Evolutionary conservation across 2,113 vertebrate genomes (phyloP).

Genomic region (Trochalopteron elliotii): DNA sequence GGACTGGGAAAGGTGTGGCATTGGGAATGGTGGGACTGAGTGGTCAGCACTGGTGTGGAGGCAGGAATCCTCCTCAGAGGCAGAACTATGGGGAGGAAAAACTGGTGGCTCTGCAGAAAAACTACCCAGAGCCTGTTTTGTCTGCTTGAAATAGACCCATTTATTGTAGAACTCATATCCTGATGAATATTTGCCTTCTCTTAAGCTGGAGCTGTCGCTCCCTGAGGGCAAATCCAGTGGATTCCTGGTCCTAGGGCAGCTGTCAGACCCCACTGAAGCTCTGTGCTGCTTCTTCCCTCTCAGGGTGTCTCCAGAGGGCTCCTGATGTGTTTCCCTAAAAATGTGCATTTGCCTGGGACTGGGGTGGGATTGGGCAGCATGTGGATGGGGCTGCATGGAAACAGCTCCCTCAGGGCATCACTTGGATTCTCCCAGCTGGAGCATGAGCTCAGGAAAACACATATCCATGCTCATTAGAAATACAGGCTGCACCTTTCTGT

Average conservation of each 20-base stretch:
- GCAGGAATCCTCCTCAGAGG: slow-evolving; percentile 16
- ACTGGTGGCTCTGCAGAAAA: neutral
- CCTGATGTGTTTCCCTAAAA: rapidly evolving
- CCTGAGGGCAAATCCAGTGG: neutral
- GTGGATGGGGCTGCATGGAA: neutral
- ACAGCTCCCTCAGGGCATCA: neutral
- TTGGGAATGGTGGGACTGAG: neutral
- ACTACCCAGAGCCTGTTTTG: neutral
- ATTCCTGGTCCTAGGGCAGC: neutral
- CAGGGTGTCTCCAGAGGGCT: neutral
- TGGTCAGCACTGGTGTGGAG: neutral
- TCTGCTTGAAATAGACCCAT: neutral
- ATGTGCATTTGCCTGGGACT: too few species aligned
- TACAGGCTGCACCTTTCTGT: neutral
- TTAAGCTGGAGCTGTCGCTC: neutral
- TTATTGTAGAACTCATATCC: neutral
- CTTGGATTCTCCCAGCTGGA: neutral
- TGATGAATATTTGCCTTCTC: neutral
- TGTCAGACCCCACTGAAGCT: neutral
- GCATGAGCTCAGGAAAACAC: neutral
- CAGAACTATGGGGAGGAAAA: neutral
- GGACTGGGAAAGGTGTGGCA: neutral
- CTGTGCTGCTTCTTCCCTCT: neutral
- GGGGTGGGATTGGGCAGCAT: neutral
- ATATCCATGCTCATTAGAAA: neutral